Evolutionary conservation across 2,888 invertebrate species (phyloP), one percentile per base, ranked within the genome.

Genomic region (Synergus umbraculus): DNA sequence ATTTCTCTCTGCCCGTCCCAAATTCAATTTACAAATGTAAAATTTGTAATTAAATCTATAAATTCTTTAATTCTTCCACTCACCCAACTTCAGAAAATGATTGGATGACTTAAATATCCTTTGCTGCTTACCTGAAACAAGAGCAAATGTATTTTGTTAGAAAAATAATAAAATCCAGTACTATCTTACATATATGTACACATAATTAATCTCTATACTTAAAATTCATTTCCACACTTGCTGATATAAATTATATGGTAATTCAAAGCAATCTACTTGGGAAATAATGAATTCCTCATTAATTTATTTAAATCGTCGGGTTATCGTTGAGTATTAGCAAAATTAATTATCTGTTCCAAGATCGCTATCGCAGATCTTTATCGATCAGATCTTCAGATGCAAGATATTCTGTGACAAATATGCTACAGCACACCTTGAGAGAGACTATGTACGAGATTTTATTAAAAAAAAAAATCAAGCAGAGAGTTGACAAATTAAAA

Each of bases 401-500:
- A 43, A 22, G 67, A 41, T 46, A 46, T 15, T 9, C 44, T 64
- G 49, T 58, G 76, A 60, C 60, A 76, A 63, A 76, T 63, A 43
- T 58, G 58, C 58, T 76, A 58, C 60, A 76, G 13, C 12, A 18
- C 9, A 22, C 46, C 37, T 43, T 46, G 15, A 41, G 44, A 4
- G 22, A 69, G n/a, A 46, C 46, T 69, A 69, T 46, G 22, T 66
- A n/a, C 46, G 2, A 46, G 22, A 8, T 8, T 0, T 29, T 18
- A 64, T 44, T 43, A 43, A 49, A 69, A 58, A 79, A 79, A 66
- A 58, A 13, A 60, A 73, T 63, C 64, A 69, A 65, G 65, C 77
- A 83, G 67, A 83, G 69, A 80, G 80, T 85, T 86, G 87, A 87
- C 88, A 87, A 87, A 88, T 88, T 88, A 85, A 87, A 88, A 84